These are phyloP conservation scores for Myzus persicae DNA, from an alignment of 1,140 invertebrate genomes.

Conservation along the genomic window DNA sequence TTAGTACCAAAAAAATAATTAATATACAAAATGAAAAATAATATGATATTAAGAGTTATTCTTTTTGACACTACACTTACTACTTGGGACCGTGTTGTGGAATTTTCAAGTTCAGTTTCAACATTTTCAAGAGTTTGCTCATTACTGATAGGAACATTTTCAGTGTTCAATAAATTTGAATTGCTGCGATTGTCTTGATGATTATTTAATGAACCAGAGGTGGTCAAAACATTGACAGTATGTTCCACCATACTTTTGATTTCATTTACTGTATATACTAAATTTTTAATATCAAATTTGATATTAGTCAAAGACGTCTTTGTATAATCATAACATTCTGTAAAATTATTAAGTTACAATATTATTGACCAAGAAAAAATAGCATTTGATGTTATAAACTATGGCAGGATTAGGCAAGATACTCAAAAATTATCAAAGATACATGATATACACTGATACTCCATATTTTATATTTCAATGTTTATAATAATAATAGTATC, in stretches of 20 bases:
- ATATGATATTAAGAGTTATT: background rate
- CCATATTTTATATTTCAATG: too few relatives aligned
- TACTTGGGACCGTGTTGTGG: background rate
- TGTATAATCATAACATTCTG: background rate
- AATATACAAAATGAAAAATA: background rate
- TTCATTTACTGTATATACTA: background rate
- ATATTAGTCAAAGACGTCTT: background rate
- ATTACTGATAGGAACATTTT: background rate
- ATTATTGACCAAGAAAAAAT: background rate
- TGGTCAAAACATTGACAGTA: background rate
- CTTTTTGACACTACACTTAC: background rate
- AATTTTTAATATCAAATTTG: background rate
- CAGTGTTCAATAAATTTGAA: background rate
- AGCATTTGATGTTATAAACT: background rate
- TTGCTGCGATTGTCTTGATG: background rate
- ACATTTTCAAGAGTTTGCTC: background rate
- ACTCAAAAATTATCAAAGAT: too few relatives aligned
- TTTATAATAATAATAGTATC: too few relatives aligned
- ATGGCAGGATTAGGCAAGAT: too few relatives aligned
- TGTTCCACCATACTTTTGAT: background rate
- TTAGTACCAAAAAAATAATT: background rate
- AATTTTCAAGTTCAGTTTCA: conserved; percentile 4
- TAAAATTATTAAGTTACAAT: background rate
- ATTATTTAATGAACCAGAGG: background rate
- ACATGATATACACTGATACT: too few relatives aligned